Percentiles rank a stretch among this genome's conserved stretches.
Conservation (phyloP, 2,113 vertebrate species). For the Polypterus senegalus region DNA sequence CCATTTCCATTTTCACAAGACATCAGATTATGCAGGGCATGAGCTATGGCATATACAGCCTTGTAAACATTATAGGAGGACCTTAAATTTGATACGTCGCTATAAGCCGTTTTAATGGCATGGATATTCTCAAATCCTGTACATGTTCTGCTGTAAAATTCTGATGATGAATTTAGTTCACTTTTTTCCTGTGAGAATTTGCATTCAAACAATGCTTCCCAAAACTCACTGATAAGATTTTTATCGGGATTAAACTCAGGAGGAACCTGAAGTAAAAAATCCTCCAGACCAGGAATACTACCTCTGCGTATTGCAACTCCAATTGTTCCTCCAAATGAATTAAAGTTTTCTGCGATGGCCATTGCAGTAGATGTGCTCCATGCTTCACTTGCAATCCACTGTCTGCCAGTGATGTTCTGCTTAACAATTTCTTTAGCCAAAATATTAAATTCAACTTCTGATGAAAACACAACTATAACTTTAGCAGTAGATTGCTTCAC, state of each 20-base stretch:
- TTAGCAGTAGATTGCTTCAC: slow-evolving; percentile 5
- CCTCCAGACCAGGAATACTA: slow-evolving; percentile 35
- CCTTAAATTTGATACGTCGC: slow-evolving; percentile 22
- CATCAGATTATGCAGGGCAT: slow-evolving; percentile 16
- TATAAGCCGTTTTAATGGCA: slow-evolving; percentile 21
- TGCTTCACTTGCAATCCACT: slow-evolving; percentile 52
- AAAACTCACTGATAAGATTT: slow-evolving; percentile 37
- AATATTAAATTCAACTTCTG: not conserved
- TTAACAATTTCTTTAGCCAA: slow-evolving; percentile 25
- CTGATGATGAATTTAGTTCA: no score
- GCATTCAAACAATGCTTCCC: slow-evolving; percentile 44
- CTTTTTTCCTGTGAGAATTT: slow-evolving; percentile 21
- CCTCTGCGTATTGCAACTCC: slow-evolving; percentile 44
- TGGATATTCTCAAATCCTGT: slow-evolving; percentile 37
- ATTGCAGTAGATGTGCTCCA: slow-evolving; percentile 37
- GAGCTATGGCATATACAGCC: slow-evolving; percentile 48
- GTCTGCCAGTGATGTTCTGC: slow-evolving; percentile 38
- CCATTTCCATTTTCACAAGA: no score
- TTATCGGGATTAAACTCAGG: slow-evolving; percentile 25
- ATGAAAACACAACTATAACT: slow-evolving; percentile 8
- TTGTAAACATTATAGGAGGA: slow-evolving; percentile 49
- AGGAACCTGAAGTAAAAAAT: slow-evolving; percentile 30
- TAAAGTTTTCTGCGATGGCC: slow-evolving; percentile 24
- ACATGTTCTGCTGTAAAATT: not conserved
- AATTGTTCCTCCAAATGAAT: slow-evolving; percentile 40